These are phyloP conservation scores for Catocala fraxini DNA, from an alignment of 2,888 invertebrate genomes.

Conservation along the genomic window DNA sequence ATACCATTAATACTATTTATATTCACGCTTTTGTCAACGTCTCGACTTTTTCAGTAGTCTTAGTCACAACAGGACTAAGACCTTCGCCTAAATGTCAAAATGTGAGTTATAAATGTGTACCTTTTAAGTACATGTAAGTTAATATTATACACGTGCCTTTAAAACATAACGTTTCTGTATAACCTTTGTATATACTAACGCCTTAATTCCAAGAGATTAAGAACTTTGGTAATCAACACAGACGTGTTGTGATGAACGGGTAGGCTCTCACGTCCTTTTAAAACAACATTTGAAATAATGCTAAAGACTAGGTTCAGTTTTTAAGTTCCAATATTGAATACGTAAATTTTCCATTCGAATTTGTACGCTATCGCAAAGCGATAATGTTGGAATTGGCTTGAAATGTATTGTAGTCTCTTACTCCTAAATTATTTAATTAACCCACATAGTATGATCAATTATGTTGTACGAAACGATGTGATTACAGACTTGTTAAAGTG, in stretches of 20 bases:
- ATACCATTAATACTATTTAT: too few species aligned
- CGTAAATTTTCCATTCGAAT: neutral
- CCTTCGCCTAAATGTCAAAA: too few species aligned
- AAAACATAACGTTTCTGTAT: too few species aligned
- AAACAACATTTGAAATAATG: constrained; percentile 34
- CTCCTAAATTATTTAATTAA: constrained; percentile 40
- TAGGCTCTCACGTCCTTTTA: constrained; percentile 23
- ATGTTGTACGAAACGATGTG: constrained; percentile 31
- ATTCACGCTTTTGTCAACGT: too few species aligned
- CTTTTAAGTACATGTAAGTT: too few species aligned
- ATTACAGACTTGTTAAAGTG: constrained; percentile 45
- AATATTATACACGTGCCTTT: too few species aligned
- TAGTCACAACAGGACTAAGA: too few species aligned
- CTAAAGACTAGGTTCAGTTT: constrained; percentile 27
- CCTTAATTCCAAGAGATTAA: neutral
- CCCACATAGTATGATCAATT: constrained; percentile 48
- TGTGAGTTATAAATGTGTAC: too few species aligned
- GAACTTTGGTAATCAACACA: constrained; percentile 27
- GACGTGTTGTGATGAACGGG: constrained; percentile 34
- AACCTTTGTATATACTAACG: too few species aligned
- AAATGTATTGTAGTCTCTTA: neutral
- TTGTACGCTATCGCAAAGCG: neutral
- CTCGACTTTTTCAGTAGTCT: too few species aligned
- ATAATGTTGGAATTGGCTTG: constrained; percentile 10
- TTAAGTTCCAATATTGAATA: constrained; percentile 19